Evolutionary conservation across 2,113 vertebrate genomes (phyloP), one percentile per base, ranked within the genome.

Genomic region (Prunella fulvescens): DNA sequence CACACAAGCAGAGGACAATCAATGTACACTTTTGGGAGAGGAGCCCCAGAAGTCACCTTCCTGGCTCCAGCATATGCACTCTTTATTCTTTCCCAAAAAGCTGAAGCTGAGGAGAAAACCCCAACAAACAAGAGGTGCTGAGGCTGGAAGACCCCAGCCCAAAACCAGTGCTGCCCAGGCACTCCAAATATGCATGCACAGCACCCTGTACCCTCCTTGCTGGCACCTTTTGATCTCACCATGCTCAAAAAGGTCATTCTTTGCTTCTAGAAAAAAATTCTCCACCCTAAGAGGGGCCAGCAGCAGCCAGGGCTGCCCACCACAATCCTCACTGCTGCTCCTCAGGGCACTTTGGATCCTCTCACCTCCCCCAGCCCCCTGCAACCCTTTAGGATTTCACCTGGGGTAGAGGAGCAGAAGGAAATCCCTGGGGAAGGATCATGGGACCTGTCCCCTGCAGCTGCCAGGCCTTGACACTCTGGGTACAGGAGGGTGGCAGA

Each of bases 291-390:
- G 40, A 87, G 10, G 8, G 50, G n/a, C 25, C 12, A 1, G 50
- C 60, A 54, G 19, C 37, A 42, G 22, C n/a, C 45, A 60, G 33
- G 35, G 54, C 65, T 70, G 40, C 40, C 74, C 29, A 19, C 12
- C 6, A 17, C 23, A 4, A 20, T 25, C 48, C 25, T 81, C 7
- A 0, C 45, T 56, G 50, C 66, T 56, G 66, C 45, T 79, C 33
- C 66, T 16, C 0, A 0, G 16, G 45, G 51, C 1, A 1, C 15
- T 71, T 25, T 1, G 2, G 18, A 47, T 14, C 9, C 11, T 19
- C 70, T 45, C 11, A 2, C 19, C 13, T 53, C 50, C 54, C 50
- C 42, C 57, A 77, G 56, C 14, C 14, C 28, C n/a, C 20, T 71
- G 24, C 3, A 42, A 47, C 3, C 29, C 58, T 56, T n/a, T 17